Evolutionary conservation across 2,888 invertebrate genomes (phyloP).

Genomic region (Meiosimyza decipiens): DNA sequence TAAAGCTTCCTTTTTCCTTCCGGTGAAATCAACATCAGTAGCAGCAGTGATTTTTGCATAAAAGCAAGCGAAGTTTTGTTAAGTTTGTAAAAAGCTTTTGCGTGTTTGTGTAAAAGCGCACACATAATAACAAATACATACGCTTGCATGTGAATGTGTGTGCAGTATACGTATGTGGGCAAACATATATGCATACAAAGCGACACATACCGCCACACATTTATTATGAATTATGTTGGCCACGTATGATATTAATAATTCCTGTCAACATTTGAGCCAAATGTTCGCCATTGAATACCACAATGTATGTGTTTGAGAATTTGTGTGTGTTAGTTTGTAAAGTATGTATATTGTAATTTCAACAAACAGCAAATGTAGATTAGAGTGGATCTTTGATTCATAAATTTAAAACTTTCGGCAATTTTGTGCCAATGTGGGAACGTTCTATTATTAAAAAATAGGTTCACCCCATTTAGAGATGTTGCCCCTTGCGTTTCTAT

Average conservation of each 20-base stretch:
- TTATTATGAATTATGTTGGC: conserved; percentile 52
- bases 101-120: too few species aligned
- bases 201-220: conserved; percentile 35
- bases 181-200: conserved; percentile 24
- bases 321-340: conserved; percentile 7
- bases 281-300: conserved; percentile 14
- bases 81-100: too few species aligned
- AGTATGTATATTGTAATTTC: not conserved
- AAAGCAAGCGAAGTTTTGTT: too few species aligned
- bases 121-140: not conserved
- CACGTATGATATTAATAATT: conserved; percentile 61
- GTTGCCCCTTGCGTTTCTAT: too few species aligned
- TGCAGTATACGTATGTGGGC: conserved; percentile 24
- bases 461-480: too few species aligned
- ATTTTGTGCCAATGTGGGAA: too few species aligned
- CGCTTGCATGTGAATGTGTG: not conserved
- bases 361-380: not conserved
- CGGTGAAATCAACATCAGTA: too few species aligned
- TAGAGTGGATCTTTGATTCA: too few species aligned
- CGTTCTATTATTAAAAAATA: too few species aligned
- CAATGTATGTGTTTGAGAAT: conserved; percentile 17
- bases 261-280: conserved; percentile 54
- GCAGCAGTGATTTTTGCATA: too few species aligned
- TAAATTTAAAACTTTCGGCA: too few species aligned
- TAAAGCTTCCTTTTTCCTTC: too few species aligned